These are phyloP conservation scores for Alaudala cheleensis DNA, from an alignment of 2,113 vertebrate genomes.

Conservation along the genomic window DNA sequence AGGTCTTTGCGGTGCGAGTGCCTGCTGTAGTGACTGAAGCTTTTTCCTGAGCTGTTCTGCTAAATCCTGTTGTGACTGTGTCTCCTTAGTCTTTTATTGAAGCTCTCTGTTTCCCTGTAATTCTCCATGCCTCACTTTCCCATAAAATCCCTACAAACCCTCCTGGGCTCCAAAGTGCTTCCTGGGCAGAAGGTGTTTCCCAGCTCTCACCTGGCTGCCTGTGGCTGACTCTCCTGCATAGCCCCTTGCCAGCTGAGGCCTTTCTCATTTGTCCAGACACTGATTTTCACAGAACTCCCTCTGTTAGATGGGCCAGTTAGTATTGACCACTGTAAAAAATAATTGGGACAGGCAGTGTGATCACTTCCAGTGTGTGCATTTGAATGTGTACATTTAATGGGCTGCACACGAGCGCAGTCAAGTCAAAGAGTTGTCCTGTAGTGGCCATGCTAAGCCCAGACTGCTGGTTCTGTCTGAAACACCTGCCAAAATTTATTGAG, in stretches of 20 bases:
- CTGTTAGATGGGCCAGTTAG: not conserved
- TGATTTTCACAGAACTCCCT: not conserved
- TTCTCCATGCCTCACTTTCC: not conserved
- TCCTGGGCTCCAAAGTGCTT: not conserved
- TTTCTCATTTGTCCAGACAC: not conserved
- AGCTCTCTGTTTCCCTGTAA: not conserved
- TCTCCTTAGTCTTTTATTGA: not conserved
- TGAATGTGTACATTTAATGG: not conserved
- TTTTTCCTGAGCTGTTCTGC: not conserved
- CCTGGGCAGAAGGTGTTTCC: accelerated
- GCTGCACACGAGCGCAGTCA: not conserved
- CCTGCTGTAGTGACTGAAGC: not conserved
- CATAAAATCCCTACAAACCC: not conserved
- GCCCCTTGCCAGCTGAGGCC: not conserved
- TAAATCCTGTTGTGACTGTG: not conserved
- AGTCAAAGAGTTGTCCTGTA: not conserved
- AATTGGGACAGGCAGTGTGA: not conserved
- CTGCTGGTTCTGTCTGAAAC: not conserved
- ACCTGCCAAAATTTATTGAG: not conserved
- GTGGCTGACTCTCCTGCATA: not conserved
- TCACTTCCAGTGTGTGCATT: not conserved
- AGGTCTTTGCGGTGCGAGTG: not conserved
- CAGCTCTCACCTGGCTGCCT: not conserved
- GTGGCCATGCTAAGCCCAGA: not conserved
- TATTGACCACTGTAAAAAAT: not conserved